Percentiles rank a stretch among this genome's conserved stretches.
phyloP scores from a whole-genome alignment of 2,113 vertebrate species.

The Larimichthys crocea region DNA sequence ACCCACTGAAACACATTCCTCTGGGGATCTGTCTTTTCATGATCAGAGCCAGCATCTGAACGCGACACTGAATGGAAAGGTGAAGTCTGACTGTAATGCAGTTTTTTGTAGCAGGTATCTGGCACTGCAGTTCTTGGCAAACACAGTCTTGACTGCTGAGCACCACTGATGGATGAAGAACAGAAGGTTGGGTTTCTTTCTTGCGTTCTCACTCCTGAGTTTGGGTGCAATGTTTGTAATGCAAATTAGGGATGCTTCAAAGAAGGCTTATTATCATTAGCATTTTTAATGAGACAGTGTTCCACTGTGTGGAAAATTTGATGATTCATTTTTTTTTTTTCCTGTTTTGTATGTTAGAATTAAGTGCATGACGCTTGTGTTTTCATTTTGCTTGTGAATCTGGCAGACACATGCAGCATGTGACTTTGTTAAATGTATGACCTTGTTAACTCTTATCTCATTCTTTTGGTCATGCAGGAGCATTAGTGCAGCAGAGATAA shows the following conservation, averaged over 20 bases:
- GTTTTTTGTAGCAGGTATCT: constrained; percentile 37
- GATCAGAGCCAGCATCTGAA: constrained; percentile 74
- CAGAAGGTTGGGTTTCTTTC: constrained; percentile 30
- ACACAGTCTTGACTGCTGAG: constrained; percentile 22
- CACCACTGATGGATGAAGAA: constrained; percentile 46
- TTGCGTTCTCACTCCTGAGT: constrained; percentile 78
- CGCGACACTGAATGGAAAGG: constrained; percentile 42
- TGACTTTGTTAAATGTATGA: constrained; percentile 59
- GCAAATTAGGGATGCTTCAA: constrained; percentile 91
- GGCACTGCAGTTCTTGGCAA: constrained; percentile 16
- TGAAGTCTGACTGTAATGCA: constrained; percentile 37
- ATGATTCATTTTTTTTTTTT: constrained; percentile 33
- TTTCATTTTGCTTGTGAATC: constrained; percentile 33
- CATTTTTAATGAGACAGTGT: constrained; percentile 85
- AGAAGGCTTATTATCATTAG: constrained; percentile 91
- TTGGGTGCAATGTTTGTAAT: constrained; percentile 87
- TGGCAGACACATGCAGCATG: neutral
- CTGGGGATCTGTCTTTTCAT: constrained; percentile 76
- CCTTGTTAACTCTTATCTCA: constrained; percentile 64
- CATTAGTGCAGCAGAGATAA: constrained; percentile 55
- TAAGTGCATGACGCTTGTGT: constrained; percentile 1
- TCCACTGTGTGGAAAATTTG: constrained; percentile 49
- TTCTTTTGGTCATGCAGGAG: constrained; percentile 38
- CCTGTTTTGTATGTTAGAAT: constrained; percentile 25
- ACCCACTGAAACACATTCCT: constrained; percentile 74